Evolutionary conservation across 2,888 invertebrate genomes (phyloP).

Genomic region (Petrolisthes cinctipes): DNA sequence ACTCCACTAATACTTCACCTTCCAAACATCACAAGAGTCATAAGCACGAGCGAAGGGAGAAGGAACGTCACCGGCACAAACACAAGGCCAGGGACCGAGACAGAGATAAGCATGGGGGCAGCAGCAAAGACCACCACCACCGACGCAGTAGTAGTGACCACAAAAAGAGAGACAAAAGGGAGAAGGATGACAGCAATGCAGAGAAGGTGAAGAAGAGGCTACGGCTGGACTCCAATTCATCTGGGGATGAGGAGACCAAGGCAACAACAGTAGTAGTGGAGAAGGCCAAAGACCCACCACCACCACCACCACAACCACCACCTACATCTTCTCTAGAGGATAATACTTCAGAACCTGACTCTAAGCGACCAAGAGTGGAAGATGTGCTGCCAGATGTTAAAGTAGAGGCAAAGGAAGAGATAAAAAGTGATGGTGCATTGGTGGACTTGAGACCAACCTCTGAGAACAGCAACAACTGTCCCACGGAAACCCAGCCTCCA

Average conservation of each 20-base stretch:
- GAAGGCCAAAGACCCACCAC: neutral
- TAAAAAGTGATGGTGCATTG: neutral
- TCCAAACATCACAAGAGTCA: slow-evolving; percentile 48
- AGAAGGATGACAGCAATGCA: slow-evolving; percentile 18
- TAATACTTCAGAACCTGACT: slow-evolving; percentile 13
- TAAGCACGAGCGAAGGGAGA: slow-evolving; percentile 43
- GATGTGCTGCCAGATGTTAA: slow-evolving; percentile 15
- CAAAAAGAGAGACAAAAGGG: slow-evolving; percentile 17
- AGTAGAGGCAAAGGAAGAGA: slow-evolving; percentile 21
- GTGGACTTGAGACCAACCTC: too few species aligned
- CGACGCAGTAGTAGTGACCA: slow-evolving; percentile 34
- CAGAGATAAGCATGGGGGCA: slow-evolving; percentile 33
- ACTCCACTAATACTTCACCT: neutral
- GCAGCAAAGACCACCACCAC: slow-evolving; percentile 28
- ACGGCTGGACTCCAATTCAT: slow-evolving; percentile 40
- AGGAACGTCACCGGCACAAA: slow-evolving; percentile 40
- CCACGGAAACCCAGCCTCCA: neutral
- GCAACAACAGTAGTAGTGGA: neutral
- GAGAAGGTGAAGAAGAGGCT: slow-evolving; percentile 48
- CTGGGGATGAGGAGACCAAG: slow-evolving; percentile 15
- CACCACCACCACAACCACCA: neutral
- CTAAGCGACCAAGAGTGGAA: slow-evolving; percentile 43
- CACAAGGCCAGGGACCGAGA: slow-evolving; percentile 40
- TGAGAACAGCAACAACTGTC: too few species aligned
- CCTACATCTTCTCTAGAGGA: neutral